Conservation (phyloP, 2,888 invertebrate species). For the Tetragonisca angustula region DNA sequence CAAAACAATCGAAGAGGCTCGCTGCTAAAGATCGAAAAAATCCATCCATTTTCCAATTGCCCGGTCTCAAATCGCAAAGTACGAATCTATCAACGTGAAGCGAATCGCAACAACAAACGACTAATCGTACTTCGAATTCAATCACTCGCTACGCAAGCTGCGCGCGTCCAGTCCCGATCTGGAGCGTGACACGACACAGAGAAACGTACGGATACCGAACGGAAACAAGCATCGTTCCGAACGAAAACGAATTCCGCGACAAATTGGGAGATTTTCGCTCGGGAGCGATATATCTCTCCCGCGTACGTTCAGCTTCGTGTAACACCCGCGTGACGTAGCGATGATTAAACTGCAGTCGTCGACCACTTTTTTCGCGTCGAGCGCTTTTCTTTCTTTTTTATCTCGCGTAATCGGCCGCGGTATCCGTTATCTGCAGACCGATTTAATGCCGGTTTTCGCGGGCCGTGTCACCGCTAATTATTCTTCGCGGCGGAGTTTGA, state of each 20-base stretch:
- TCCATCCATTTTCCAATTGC: not conserved
- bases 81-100: not conserved
- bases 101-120: not conserved
- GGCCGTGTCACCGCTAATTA: constrained; percentile 64
- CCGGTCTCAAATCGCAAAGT: not conserved
- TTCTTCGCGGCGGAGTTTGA: constrained; percentile 50
- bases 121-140: constrained; percentile 17
- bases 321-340: not conserved
- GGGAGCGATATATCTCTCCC: not conserved
- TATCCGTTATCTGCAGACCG: constrained; percentile 50
- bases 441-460: constrained; percentile 46
- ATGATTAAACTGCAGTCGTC: constrained; percentile 18
- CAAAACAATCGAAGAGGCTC: not conserved
- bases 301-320: not conserved
- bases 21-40: not conserved
- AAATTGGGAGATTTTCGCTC: constrained; percentile 22
- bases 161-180: not conserved
- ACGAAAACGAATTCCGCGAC: constrained; percentile 15
- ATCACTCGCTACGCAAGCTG: constrained; percentile 1
- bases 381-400: too few species aligned
- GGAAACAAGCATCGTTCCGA: not conserved
- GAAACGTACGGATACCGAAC: too few species aligned
- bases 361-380: not conserved
- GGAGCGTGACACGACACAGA: not conserved
- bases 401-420: constrained; percentile 1